Evolutionary conservation across 2,113 vertebrate species (phyloP).

Genomic region (Chlorocebus sabaeus): DNA sequence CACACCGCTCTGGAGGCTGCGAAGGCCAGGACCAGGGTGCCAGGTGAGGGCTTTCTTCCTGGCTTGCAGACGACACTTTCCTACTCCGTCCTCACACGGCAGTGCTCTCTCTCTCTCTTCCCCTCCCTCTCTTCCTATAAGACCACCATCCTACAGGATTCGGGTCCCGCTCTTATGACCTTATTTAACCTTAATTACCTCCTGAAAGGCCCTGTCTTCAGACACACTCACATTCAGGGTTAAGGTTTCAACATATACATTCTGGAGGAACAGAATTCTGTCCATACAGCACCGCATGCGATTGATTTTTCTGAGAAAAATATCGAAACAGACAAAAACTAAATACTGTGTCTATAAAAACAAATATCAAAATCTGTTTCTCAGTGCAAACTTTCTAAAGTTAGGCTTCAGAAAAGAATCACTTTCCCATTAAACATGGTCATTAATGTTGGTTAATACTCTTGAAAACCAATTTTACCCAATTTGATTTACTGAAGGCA

Average conservation of each 20-base stretch:
- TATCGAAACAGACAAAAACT: background rate
- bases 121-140: background rate
- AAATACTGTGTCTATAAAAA: background rate
- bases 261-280: background rate
- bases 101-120: background rate
- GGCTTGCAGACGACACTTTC: background rate
- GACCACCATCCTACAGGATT: background rate
- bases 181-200: background rate
- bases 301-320: background rate
- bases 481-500: background rate
- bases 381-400: background rate
- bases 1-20: background rate
- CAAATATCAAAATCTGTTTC: background rate
- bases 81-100: background rate
- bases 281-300: background rate
- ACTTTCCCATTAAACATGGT: background rate
- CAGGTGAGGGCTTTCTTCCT: background rate
- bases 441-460: background rate
- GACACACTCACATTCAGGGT: background rate
- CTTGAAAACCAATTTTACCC: background rate
- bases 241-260: background rate
- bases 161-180: accelerated
- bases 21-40: background rate
- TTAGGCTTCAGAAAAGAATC: background rate
- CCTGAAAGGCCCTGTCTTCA: background rate